Evolutionary conservation across 2,113 vertebrate species (phyloP), one percentile per base, ranked within the genome.

Genomic region (Stictonetta naevosa): DNA sequence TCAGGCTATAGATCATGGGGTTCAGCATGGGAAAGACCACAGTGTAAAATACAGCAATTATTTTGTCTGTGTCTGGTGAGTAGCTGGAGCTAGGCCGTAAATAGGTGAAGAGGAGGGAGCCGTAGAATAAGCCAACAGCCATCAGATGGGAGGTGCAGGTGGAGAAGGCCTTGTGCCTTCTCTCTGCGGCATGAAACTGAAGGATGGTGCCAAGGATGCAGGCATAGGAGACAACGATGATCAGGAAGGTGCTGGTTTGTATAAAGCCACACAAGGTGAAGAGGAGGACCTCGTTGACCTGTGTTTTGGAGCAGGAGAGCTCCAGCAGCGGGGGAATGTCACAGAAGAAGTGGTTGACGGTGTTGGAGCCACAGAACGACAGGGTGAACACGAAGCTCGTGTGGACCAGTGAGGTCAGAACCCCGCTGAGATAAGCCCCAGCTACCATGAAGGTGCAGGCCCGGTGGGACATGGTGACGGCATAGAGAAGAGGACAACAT

Each of bases 11-110:
- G 34, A 97, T 97, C 21, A 97, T 50, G 42, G 97, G 96, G 25
- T 97, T 97, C 63, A 97, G 38, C 96, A 97, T 95, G 6, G 96
- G 94, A 11, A 94, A 93, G 21, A 97, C 73, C 12, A 94, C 73
- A 8, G 96, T 96, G 52, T 97, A 97, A 67, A 97, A 96, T 10
- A 97, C 84, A 28, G 96, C 95, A 29, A 93, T 92, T 48, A 93
- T 76, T 83, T 96, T 96, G 63, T 94, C 91, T 48, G 88, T 92
- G 25, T 97, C 94, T 34, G 93, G 91, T 2, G 95, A 92, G 72
- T 97, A 95, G 34, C 92, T 96, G 59, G 97, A 97, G 58, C 87
- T 86, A 33, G 96, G 97, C 3, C 95, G 90, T 56, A 96, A 42
- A 5, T 97, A 97, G 59, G 93, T 97, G 20, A 97, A 97, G 31